These are phyloP conservation scores for Xanthia togata DNA, from an alignment of 2,888 invertebrate species.

Conservation along the genomic window DNA sequence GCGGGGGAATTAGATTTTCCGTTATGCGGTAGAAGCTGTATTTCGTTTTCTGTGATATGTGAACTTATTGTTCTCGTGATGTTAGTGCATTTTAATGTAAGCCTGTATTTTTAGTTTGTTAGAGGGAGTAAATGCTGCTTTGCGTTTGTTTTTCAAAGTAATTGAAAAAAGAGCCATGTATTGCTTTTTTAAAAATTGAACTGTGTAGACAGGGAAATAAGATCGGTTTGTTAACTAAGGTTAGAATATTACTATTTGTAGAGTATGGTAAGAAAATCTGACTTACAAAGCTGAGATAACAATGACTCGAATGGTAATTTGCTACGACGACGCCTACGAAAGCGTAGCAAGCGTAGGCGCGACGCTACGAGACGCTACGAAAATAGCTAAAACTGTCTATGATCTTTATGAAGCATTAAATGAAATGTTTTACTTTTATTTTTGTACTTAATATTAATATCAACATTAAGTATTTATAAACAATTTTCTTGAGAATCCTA, in stretches of 20 bases:
- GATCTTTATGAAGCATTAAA: background rate
- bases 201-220: background rate
- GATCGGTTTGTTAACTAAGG: background rate
- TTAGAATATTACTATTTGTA: background rate
- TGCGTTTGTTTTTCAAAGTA: background rate
- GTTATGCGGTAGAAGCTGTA: conserved; percentile 23
- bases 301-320: background rate
- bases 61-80: conserved; percentile 16
- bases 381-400: background rate
- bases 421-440: background rate
- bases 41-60: conserved; percentile 28
- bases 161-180: background rate
- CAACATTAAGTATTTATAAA: background rate
- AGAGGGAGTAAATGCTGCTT: background rate
- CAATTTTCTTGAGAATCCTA: background rate
- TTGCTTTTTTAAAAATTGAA: background rate
- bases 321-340: conserved; percentile 1
- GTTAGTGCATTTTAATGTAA: conserved; percentile 20
- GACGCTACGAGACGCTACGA: conserved; percentile 26
- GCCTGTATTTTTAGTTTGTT: background rate
- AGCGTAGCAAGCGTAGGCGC: conserved; percentile 28
- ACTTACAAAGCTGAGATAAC: background rate
- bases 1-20: conserved; percentile 49
- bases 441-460: background rate
- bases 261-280: background rate